Percentiles rank a stretch among this genome's conserved stretches.
These are phyloP conservation scores for Etia nguti DNA, from an alignment of 2,113 vertebrate genomes.

Conservation along the genomic window DNA sequence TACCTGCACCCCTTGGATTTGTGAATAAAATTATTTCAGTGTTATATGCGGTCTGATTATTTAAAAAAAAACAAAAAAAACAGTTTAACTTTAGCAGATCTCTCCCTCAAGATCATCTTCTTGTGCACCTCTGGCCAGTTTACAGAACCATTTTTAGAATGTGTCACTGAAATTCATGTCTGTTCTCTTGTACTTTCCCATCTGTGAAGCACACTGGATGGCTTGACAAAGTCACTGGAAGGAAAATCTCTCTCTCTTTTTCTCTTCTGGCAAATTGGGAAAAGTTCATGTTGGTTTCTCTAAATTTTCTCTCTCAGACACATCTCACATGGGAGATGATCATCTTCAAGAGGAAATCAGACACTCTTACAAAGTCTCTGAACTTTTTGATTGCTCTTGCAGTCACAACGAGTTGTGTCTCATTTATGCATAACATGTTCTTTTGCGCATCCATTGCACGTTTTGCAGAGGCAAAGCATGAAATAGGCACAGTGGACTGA, in stretches of 20 bases:
- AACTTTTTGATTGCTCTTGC: not conserved
- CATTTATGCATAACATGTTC: not conserved
- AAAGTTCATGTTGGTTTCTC: not conserved
- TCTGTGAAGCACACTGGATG: not conserved
- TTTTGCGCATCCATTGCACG: accelerated
- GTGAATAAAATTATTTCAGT: not conserved
- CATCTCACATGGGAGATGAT: not conserved
- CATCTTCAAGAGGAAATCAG: not conserved
- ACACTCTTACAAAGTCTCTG: not conserved
- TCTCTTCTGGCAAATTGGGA: not conserved
- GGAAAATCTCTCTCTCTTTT: not conserved
- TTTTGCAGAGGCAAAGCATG: not conserved
- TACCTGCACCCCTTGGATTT: not conserved
- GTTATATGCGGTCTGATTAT: not conserved
- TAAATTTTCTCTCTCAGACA: not conserved
- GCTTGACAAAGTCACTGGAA: not conserved
- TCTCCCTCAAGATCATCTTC: not conserved
- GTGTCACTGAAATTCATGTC: not conserved
- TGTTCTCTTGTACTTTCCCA: not conserved
- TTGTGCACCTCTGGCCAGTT: not conserved
- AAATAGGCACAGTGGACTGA: not conserved
- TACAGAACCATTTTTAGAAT: not conserved
- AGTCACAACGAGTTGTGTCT: accelerated
- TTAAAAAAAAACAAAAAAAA: not conserved
- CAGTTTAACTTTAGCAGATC: not conserved